Percentiles rank a stretch among this genome's conserved stretches.
These are phyloP conservation scores for Cyphomyrus plagiostoma DNA, from an alignment of 2,113 vertebrate species.

Conservation along the genomic window DNA sequence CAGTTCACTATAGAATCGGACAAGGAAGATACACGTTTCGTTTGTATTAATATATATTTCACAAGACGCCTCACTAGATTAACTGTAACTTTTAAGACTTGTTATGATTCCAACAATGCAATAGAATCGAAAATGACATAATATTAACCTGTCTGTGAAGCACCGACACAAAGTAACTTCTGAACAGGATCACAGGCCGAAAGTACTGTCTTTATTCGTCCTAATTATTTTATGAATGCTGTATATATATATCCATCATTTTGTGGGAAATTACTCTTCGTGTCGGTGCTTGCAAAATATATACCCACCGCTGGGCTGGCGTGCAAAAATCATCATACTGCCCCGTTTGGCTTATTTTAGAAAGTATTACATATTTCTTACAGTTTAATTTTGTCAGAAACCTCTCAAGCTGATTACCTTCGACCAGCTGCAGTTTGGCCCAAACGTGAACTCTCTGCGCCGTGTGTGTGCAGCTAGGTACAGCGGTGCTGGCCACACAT, in stretches of 20 bases:
- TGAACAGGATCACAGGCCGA: background rate
- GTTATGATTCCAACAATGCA: background rate
- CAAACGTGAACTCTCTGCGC: slow-evolving; percentile 7
- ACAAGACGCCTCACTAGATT: background rate
- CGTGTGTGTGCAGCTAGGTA: slow-evolving; percentile 14
- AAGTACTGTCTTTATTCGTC: background rate
- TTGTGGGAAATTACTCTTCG: background rate
- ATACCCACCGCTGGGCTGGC: background rate
- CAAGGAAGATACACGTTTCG: background rate
- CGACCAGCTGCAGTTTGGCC: slow-evolving; percentile 25
- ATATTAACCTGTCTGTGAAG: background rate
- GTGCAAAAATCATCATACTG: background rate
- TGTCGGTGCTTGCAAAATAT: background rate
- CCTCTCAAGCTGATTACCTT: slow-evolving; percentile 54
- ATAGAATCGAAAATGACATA: background rate
- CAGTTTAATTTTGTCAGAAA: slow-evolving; percentile 52
- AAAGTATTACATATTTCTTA: slow-evolving; percentile 33
- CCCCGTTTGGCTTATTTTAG: slow-evolving; percentile 25
- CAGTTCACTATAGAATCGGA: background rate
- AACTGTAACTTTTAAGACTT: background rate
- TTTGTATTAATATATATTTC: background rate
- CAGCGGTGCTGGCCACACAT: slow-evolving; percentile 35
- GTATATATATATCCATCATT: background rate
- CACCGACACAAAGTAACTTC: background rate
- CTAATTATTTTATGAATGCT: background rate